Base-by-base conservation (phyloP, 2,113 vertebrate species). In the Syngnathus typhle region DNA sequence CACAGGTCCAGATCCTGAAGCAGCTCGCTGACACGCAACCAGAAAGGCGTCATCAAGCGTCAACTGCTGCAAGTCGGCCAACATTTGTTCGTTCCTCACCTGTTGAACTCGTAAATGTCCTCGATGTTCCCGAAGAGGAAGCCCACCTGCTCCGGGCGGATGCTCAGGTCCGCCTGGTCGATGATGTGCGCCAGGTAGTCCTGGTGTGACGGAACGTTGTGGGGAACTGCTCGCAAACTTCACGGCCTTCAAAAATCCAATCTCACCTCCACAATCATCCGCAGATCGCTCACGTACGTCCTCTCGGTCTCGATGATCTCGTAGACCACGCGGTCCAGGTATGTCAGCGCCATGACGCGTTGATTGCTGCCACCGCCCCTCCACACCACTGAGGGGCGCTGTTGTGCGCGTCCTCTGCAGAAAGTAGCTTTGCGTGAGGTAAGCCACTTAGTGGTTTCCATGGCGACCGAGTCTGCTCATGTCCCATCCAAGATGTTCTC, bases 271-370 rank as follows among this genome's bases (percentile, higher is more conserved):
- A 97, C 93, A 0, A 98, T 98, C 89, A 94, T 96, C 44, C 92
- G 92, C 64, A 98, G 92, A 72, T 98, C 95, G 46, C 89, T 89
- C 65, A 96, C 94, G 0, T 98, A 98, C 78, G 87, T 95, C 43
- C 94, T 92, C 84, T 98, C 96, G 0, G 96, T 96, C 82, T 97
- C 96, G 41, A 97, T 92, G 1, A 98, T 95, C 88, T 98, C 96
- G 85, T 93, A 88, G 77, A 98, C 89, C 16, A 98, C 95, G 0
- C 94, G 92, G 72, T 95, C 93, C 87, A 97, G 82, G 77, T 98
- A 98, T 58, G 90, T 93, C 68, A 75, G 84, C 0, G 84, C 78
- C 0, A 92, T 83, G 51, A 36, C 5, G 44, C 0, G 13, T 5
- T 16, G 44, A 5, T 1, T 5, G 44, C 44, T 18, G 44, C 18